These are phyloP conservation scores for Ommatoiulus sabulosus DNA, from an alignment of 2,888 invertebrate species.

Conservation along the genomic window DNA sequence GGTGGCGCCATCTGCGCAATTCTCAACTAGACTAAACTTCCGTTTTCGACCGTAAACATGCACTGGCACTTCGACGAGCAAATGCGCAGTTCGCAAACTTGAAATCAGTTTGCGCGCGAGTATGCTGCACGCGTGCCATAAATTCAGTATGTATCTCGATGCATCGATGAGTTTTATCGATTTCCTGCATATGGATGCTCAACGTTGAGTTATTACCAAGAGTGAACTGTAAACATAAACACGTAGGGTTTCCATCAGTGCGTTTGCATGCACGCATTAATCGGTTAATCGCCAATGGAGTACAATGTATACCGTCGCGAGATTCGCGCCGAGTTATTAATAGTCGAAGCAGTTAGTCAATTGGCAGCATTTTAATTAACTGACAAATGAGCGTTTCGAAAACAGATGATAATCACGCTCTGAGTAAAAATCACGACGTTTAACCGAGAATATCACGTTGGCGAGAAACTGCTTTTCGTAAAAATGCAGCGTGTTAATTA, in stretches of 20 bases:
- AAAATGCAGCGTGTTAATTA: too few species aligned
- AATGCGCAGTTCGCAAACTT: not conserved
- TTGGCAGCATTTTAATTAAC: not conserved
- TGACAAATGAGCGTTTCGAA: not conserved
- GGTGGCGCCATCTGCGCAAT: not conserved
- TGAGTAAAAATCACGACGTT: too few species aligned
- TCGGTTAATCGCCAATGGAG: not conserved
- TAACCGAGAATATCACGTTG: too few species aligned
- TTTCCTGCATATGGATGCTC: not conserved
- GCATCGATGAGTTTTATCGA: slow-evolving; percentile 32
- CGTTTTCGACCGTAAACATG: not conserved
- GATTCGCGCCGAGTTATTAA: not conserved
- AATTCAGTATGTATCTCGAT: not conserved
- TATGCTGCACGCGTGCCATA: not conserved
- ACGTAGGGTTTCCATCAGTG: not conserved
- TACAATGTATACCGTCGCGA: too few species aligned
- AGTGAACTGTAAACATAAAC: not conserved
- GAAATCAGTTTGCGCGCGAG: not conserved
- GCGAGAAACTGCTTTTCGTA: too few species aligned
- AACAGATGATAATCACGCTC: not conserved
- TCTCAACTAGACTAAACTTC: slow-evolving; percentile 7
- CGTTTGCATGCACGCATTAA: not conserved
- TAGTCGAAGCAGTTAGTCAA: not conserved
- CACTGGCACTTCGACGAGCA: too few species aligned
- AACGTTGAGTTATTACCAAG: not conserved